Conservation (phyloP, 2,888 invertebrate species). For the Polyploca ridens region DNA sequence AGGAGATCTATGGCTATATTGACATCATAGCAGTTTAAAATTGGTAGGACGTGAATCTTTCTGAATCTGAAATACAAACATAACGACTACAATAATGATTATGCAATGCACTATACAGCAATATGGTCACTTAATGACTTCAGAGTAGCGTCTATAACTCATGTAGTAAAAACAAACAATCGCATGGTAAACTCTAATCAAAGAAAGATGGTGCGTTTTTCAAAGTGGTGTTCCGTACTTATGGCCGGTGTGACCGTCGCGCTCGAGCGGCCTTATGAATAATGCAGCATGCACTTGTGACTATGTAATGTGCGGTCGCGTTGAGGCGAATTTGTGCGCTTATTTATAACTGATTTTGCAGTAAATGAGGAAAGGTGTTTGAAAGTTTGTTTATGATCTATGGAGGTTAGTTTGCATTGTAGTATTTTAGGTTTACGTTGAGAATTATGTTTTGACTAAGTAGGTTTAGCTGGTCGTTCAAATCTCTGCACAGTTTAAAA, state of each 20-base stretch:
- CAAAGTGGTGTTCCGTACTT: constrained; percentile 40
- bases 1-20: too few species aligned
- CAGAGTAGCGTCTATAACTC: constrained; percentile 23
- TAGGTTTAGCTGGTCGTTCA: too few species aligned
- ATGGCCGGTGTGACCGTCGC: constrained; percentile 54
- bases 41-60: too few species aligned
- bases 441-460: too few species aligned
- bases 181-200: constrained; percentile 19
- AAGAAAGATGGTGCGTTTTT: constrained; percentile 43
- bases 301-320: constrained; percentile 26
- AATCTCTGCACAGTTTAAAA: too few species aligned
- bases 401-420: not conserved
- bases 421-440: not conserved
- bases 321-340: constrained; percentile 28
- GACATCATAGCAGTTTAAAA: too few species aligned
- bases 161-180: constrained; percentile 10
- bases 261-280: constrained; percentile 55
- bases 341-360: not conserved
- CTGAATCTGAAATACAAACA: not conserved
- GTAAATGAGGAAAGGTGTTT: too few species aligned
- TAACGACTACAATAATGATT: not conserved
- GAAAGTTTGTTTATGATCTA: not conserved
- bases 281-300: constrained; percentile 56
- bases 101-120: constrained; percentile 15
- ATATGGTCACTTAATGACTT: constrained; percentile 22